These are phyloP conservation scores for Pseudochromis fuscus DNA, from an alignment of 2,797 vertebrate species.

Conservation along the genomic window DNA sequence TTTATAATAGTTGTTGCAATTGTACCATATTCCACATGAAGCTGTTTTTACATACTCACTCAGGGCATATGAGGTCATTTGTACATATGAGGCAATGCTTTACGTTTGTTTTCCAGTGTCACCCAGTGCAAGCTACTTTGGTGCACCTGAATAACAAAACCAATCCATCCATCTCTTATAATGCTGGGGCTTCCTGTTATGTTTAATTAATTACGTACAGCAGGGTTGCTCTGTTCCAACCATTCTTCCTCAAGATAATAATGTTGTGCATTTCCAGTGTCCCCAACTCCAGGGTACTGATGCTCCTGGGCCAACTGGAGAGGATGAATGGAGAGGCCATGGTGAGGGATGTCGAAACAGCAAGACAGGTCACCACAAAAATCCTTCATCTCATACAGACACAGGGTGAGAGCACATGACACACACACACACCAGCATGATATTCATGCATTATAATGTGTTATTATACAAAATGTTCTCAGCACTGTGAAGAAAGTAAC, in stretches of 20 bases:
- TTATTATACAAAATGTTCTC: not conserved
- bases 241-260: slow-evolving; percentile 11
- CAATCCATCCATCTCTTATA: slow-evolving; percentile 7
- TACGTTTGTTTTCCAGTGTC: slow-evolving; percentile 7
- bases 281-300: slow-evolving; percentile 89
- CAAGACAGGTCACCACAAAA: slow-evolving; percentile 92
- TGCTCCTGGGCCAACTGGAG: slow-evolving; percentile 93
- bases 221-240: not conserved
- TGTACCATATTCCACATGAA: not conserved
- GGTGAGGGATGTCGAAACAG: slow-evolving; percentile 84
- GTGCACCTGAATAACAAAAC: slow-evolving; percentile 3
- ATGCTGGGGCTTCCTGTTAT: not conserved
- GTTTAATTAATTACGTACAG: not conserved
- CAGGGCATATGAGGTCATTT: not conserved
- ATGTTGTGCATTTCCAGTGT: slow-evolving; percentile 76
- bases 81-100: not conserved
- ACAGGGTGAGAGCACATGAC: slow-evolving; percentile 87
- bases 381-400: slow-evolving; percentile 97
- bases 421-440: not conserved
- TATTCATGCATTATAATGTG: not conserved
- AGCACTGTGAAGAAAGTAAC: not conserved
- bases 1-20: slow-evolving; percentile 1
- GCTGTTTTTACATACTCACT: not conserved
- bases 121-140: not conserved
- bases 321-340: slow-evolving; percentile 88